These are phyloP conservation scores for Mesembrinibis cayennensis DNA, from an alignment of 2,113 vertebrate genomes.

Conservation along the genomic window DNA sequence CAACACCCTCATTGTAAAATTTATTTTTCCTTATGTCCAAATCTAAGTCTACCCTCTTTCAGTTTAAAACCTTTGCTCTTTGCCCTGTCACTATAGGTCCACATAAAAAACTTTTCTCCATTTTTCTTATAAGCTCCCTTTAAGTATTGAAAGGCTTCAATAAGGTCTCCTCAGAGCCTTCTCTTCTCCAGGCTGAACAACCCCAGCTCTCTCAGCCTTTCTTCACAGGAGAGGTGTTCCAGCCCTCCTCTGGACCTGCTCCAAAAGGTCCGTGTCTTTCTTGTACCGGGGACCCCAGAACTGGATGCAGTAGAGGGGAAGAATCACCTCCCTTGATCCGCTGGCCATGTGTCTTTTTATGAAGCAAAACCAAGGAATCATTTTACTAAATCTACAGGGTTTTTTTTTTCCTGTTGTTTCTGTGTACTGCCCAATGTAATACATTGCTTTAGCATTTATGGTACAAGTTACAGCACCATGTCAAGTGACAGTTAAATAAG, in stretches of 20 bases:
- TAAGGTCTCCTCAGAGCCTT: accelerated
- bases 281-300: neutral
- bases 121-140: neutral
- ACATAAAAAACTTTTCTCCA: neutral
- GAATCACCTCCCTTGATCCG: neutral
- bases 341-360: neutral
- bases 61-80: neutral
- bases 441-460: neutral
- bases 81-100: neutral
- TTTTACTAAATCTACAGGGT: neutral
- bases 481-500: neutral
- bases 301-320: neutral
- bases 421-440: neutral
- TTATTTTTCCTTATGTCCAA: neutral
- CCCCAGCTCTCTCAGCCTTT: neutral
- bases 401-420: neutral
- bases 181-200: neutral
- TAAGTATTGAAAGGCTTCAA: neutral
- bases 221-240: neutral
- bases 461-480: neutral
- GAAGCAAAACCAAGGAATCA: neutral
- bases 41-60: neutral
- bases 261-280: neutral
- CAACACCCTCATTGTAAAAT: neutral
- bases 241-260: accelerated